These are phyloP conservation scores for Paedocypris micromegethes DNA, from an alignment of 2,797 vertebrate genomes.

Conservation along the genomic window DNA sequence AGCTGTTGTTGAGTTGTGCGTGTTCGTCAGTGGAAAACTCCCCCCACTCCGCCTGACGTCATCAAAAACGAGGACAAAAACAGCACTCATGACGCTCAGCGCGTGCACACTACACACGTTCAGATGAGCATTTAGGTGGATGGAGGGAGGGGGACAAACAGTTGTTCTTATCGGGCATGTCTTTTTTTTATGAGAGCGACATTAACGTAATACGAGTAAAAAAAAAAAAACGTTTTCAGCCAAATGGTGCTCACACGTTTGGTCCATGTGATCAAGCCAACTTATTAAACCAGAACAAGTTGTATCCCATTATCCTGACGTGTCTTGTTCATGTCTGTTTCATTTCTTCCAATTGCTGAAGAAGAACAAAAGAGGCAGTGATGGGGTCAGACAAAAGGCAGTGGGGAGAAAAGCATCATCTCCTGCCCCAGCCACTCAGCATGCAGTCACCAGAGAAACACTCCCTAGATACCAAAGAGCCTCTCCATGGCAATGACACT, in stretches of 20 bases:
- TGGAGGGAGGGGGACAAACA: neutral
- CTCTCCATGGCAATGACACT: constrained; percentile 28
- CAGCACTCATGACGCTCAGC: constrained; percentile 18
- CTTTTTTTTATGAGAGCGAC: no score
- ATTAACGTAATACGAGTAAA: no score
- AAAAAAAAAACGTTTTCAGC: no score
- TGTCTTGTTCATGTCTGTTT: neutral
- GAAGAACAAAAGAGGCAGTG: constrained; percentile 4
- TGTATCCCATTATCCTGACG: neutral
- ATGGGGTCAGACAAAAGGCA: constrained; percentile 22
- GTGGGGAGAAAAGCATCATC: constrained; percentile 11
- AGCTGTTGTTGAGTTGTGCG: constrained; percentile 35
- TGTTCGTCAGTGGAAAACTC: constrained; percentile 42
- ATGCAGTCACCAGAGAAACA: constrained; percentile 15
- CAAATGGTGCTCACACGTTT: no score
- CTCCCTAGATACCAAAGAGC: constrained; percentile 29
- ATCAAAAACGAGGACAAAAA: constrained; percentile 35
- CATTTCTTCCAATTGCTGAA: neutral
- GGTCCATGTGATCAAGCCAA: no score
- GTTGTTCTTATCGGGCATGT: neutral
- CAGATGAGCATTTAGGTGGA: neutral
- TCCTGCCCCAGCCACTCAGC: constrained; percentile 13
- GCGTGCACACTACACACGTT: constrained; percentile 3
- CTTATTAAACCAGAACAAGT: no score
- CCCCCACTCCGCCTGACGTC: constrained; percentile 37